These are phyloP conservation scores for Axinella damicornis DNA, from an alignment of 37 sponge, comb jelly and placozoan species.

Conservation along the genomic window DNA sequence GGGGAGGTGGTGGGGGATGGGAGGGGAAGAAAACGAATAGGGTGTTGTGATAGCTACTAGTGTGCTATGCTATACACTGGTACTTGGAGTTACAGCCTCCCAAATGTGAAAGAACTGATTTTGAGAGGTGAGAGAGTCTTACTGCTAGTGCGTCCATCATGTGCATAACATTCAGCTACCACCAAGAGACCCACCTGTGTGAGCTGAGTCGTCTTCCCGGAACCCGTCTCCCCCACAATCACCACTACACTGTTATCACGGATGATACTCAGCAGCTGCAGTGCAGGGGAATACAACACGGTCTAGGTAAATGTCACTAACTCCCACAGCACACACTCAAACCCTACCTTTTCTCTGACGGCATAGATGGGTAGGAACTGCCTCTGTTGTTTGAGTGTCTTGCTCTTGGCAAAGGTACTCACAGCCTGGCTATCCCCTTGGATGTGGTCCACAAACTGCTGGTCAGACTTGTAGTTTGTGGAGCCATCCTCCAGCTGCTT, in stretches of 20 bases:
- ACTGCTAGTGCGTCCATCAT: background rate
- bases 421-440: conserved; percentile 81
- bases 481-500: conserved; percentile 67
- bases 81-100: background rate
- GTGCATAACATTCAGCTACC: too few species aligned
- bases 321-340: background rate
- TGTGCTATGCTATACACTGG: too few species aligned
- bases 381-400: conserved; percentile 91
- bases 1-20: too few species aligned
- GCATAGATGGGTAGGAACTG: conserved; percentile 98
- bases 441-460: conserved; percentile 96
- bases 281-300: background rate
- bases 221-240: conserved; percentile 99
- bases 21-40: too few species aligned
- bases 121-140: background rate
- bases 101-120: background rate
- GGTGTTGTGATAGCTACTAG: too few species aligned
- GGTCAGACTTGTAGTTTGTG: conserved; percentile 87
- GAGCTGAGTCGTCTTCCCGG: conserved; percentile 99
- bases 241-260: conserved; percentile 96
- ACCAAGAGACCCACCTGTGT: conserved; percentile 77
- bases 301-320: too few species aligned
- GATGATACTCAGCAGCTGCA: conserved; percentile 84
- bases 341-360: conserved; percentile 77
- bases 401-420: conserved; percentile 91